Base-by-base conservation (phyloP, 2,797 vertebrate species). In the Cryptoprocta ferox region DNA sequence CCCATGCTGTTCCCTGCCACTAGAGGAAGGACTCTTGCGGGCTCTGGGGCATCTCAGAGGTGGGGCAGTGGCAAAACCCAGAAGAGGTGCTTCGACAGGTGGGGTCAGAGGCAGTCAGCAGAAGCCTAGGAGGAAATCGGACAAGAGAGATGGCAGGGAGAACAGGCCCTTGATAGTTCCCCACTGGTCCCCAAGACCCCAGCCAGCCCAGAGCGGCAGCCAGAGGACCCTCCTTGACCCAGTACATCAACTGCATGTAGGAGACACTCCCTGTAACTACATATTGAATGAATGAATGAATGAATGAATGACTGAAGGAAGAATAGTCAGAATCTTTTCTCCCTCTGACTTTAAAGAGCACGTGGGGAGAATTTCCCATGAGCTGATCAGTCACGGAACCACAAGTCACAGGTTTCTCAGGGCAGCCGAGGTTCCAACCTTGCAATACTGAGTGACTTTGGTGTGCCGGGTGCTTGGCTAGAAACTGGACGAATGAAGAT, bases 1-100 rank as follows among this genome's bases (percentile, higher is more conserved):
- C 61, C 3, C 10, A 30, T 0, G 5, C 91, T 48, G 21, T 59
- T 87, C 80, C 73, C 42, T 32, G 53, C 42, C 71, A 39, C 1
- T 15, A 56, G 89, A 87, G 92, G 85, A 86, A 94, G 70, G 65
- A 66, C 68, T 53, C 88, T 13, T 48, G 59, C 63, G 16, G 68
- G 73, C 45, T 37, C 80, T 16, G 94, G 96, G 97, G 88, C 53
- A 97, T 97, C 95, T 91, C 97, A 76, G 32, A 98, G 97, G 97
- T 93, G 95, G 86, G 97, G 65, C 86, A 59, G 63, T 21, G 39
- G 89, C 89, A 89, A 95, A 94, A 73, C 13, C 86, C 50, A 37
- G 61, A 61, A 90, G 89, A 97, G 93, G 66, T 73, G 93, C 81
- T 76, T 26, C 0, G 19, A 83, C 80, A 73, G 35, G 91, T 37